Evolutionary conservation across 2,113 vertebrate species (phyloP), one percentile per base, ranked within the genome.

Genomic region (Perccottus glenii): DNA sequence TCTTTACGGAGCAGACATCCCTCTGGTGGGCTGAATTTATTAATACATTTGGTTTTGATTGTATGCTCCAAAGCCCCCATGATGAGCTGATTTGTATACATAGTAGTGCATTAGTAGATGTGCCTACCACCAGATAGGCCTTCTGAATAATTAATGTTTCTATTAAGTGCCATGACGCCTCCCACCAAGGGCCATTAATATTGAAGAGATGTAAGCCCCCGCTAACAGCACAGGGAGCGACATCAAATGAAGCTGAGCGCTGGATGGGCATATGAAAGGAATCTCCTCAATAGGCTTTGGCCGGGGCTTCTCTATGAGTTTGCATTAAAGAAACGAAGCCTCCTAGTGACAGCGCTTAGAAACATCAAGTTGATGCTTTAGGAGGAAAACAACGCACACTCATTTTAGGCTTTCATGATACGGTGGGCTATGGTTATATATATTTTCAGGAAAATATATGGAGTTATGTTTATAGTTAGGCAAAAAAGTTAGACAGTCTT

Each of bases 141-240:
- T 84, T 70, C 67, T 93, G 87, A 91, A 92, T 93, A 88, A 91
- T 92, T 85, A 87, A 93, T 91, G 81, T 84, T 90, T 90, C 87
- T 88, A 86, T 92, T 91, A 91, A 88, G 87, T 79, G 84, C 78
- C 79, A 76, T 50, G 84, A 74, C 79, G 81, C 86, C 85, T 86
- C 87, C 87, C 85, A 87, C 81, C 85, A 64, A 40, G 63, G 71
- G 78, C 75, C 81, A 91, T 93, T 90, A 91, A 92, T 93, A 92
- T 92, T 92, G 83, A 92, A 86, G 73, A 80, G 83, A 85, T 86
- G 84, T 90, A 91, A 91, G 87, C 79, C 85, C 62, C 72, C 43
- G 69, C 83, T 90, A 89, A 91, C 89, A 86, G 87, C 80, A 60
- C 36, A 64, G 89, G 89, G 86, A 91, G 59, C 49, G 47, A 86